A percentile compares a stretch with the other conserved stretches of the same genome.
These are phyloP conservation scores for Dichetophora obliterata DNA, from an alignment of 2,888 invertebrate genomes.

Conservation along the genomic window DNA sequence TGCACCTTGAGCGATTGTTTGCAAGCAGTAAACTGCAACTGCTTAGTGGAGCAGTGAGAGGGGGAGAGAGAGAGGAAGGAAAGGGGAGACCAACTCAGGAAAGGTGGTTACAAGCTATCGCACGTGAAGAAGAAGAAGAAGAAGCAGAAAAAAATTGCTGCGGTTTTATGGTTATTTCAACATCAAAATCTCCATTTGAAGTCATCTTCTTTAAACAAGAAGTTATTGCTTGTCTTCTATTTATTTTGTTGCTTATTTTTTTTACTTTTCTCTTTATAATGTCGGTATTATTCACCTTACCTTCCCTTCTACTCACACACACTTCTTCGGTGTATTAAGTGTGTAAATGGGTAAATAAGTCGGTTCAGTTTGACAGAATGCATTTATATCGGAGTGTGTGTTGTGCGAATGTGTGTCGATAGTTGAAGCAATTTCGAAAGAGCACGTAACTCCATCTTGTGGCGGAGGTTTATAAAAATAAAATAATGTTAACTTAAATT, in stretches of 20 bases:
- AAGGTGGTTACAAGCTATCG: not conserved
- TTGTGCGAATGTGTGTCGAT: slow-evolving; percentile 14
- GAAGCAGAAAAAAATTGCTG: slow-evolving; percentile 15
- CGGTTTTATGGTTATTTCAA: slow-evolving; percentile 10
- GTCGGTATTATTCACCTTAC: not conserved
- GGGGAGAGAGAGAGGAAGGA: not conserved
- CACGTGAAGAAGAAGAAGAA: not conserved
- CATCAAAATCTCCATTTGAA: slow-evolving; percentile 1
- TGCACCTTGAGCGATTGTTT: slow-evolving; percentile 12
- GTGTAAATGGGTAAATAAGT: slow-evolving; percentile 43
- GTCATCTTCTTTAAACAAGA: not conserved
- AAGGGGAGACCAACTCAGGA: not conserved
- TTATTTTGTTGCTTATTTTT: slow-evolving; percentile 4
- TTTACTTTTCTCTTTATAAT: too few relatives aligned
- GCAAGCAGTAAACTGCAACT: not conserved
- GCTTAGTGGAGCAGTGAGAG: not conserved
- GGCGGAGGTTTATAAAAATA: not conserved
- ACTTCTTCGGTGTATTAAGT: slow-evolving; percentile 15
- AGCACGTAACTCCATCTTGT: slow-evolving; percentile 26
- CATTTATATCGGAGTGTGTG: not conserved
- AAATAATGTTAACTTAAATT: not conserved
- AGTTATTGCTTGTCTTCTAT: not conserved
- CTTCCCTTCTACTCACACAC: too few relatives aligned
- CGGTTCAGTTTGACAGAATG: slow-evolving; percentile 24
- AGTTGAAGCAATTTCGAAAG: slow-evolving; percentile 14